phyloP scores from a whole-genome alignment of 2,888 invertebrate genomes.

The Pristionchus entomophagus region DNA sequence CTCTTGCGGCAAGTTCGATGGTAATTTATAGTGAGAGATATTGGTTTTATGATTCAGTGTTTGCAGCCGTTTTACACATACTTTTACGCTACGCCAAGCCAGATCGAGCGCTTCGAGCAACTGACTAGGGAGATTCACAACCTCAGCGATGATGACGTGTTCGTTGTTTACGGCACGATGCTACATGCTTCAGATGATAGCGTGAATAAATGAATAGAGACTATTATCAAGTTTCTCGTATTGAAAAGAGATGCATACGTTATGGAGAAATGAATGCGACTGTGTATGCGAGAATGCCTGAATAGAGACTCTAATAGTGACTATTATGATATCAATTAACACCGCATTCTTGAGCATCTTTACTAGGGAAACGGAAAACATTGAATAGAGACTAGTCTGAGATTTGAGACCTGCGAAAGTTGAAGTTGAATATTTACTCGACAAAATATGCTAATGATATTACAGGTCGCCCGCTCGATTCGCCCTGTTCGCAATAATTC shows the following conservation, averaged over 20 bases:
- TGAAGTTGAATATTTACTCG: too few species aligned
- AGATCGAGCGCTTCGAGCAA: neutral
- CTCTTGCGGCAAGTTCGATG: neutral
- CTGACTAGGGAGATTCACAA: neutral
- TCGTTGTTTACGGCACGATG: neutral
- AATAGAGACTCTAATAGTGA: too few species aligned
- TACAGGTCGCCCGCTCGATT: neutral
- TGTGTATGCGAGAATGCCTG: too few species aligned
- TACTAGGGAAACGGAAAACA: too few species aligned
- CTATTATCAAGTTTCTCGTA: too few species aligned
- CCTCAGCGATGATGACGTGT: neutral
- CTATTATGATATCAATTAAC: too few species aligned
- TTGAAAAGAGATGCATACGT: too few species aligned
- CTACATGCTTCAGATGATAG: neutral
- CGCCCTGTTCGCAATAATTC: neutral
- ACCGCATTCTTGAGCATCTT: too few species aligned
- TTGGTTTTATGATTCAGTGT: neutral
- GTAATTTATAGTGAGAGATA: neutral
- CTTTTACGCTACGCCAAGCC: neutral
- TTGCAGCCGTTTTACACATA: neutral
- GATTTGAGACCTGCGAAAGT: too few species aligned
- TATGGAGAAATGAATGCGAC: too few species aligned
- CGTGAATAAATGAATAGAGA: too few species aligned
- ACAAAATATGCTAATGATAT: neutral
- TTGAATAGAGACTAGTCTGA: too few species aligned